A percentile compares a stretch with the other conserved stretches of the same genome.
These are phyloP conservation scores for Pseudomyrmex dendroicus DNA, from an alignment of 1,140 invertebrate genomes.

Conservation along the genomic window DNA sequence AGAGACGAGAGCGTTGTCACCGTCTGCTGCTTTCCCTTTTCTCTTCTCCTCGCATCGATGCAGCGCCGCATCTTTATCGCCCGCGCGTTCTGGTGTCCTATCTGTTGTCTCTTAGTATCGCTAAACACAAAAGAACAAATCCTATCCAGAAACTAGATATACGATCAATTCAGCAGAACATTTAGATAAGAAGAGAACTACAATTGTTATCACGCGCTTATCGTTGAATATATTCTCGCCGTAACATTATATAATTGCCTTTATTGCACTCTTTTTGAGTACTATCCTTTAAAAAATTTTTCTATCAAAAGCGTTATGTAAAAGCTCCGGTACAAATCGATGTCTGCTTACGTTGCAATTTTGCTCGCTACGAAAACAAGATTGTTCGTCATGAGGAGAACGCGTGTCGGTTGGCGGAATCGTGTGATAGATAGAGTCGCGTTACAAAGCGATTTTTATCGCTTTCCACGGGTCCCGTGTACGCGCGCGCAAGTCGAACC, in stretches of 20 bases:
- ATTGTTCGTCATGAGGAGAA: conserved; percentile 44
- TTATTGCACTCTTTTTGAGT: background rate
- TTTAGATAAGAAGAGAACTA: background rate
- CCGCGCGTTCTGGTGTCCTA: background rate
- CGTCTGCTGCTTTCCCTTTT: conserved; percentile 62
- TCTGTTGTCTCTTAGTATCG: conserved; percentile 10
- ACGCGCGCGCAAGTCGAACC: conserved; percentile 17
- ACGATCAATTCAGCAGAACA: background rate
- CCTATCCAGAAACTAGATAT: background rate
- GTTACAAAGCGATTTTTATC: conserved; percentile 70
- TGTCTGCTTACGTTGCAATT: conserved; percentile 53
- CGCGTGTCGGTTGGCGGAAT: conserved; percentile 37
- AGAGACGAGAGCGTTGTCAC: conserved; percentile 75
- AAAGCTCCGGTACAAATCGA: conserved; percentile 47
- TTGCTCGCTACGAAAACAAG: conserved; percentile 24
- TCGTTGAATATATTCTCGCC: background rate
- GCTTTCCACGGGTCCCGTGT: background rate
- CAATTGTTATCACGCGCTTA: background rate
- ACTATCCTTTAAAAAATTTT: conserved; percentile 1
- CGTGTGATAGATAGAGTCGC: conserved; percentile 63
- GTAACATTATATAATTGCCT: background rate
- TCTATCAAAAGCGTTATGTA: background rate
- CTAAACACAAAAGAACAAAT: conserved; percentile 8
- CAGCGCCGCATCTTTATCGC: background rate
- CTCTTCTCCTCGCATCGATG: conserved; percentile 9